A percentile compares a stretch with the other conserved stretches of the same genome.
phyloP scores from a whole-genome alignment of 2,113 vertebrate species.

The Amblyopsis rosae region DNA sequence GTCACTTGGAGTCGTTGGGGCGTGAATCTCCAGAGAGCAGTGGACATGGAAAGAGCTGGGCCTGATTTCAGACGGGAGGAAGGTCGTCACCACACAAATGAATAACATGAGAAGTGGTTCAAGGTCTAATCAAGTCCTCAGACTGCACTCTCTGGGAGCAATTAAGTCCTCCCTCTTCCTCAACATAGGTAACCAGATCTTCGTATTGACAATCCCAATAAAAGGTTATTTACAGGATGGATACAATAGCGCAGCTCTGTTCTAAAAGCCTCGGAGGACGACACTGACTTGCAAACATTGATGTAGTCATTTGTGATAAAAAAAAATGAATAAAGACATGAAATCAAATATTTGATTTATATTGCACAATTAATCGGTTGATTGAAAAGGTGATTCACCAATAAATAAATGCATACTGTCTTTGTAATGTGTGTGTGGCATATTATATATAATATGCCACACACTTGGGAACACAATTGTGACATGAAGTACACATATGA shows the following conservation, averaged over 20 bases:
- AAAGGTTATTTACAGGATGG: constrained; percentile 76
- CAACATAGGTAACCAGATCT: constrained; percentile 78
- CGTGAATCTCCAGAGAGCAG: constrained; percentile 66
- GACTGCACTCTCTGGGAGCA: constrained; percentile 77
- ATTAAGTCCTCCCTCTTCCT: constrained; percentile 73
- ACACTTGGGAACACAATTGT: too few species aligned
- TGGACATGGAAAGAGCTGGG: constrained; percentile 66
- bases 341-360: constrained; percentile 52
- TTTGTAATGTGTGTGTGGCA: constrained; percentile 40
- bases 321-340: constrained; percentile 49
- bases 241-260: constrained; percentile 65
- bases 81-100: constrained; percentile 79
- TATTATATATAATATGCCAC: too few species aligned
- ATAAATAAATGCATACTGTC: constrained; percentile 35
- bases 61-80: constrained; percentile 73
- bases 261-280: constrained; percentile 44
- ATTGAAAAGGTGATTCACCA: constrained; percentile 30
- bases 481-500: too few species aligned
- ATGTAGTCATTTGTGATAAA: constrained; percentile 15
- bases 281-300: constrained; percentile 50
- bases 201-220: constrained; percentile 75
- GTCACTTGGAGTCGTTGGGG: constrained; percentile 63
- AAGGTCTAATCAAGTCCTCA: constrained; percentile 80
- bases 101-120: constrained; percentile 80
- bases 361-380: constrained; percentile 34